Evolutionary conservation across 2,797 vertebrate species (phyloP), one percentile per base, ranked within the genome.

Genomic region (Bovichtus variegatus): DNA sequence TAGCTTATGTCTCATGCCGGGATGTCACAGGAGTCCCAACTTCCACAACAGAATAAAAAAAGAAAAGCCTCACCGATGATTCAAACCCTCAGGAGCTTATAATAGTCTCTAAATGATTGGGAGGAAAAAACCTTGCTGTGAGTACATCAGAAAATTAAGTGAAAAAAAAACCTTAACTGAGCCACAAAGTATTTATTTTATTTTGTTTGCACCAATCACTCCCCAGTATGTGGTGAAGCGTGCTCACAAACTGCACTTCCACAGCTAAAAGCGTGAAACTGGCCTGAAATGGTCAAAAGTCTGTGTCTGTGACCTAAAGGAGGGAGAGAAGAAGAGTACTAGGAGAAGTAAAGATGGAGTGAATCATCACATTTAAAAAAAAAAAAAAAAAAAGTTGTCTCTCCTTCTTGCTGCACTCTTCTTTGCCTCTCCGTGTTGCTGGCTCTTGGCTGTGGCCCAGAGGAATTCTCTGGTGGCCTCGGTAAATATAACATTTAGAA

Each of bases 401-500:
- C 78, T 82, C 77, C 82, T 80, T 81, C 78, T 87, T 58, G 64
- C 80, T 89, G 76, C 68, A 38, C 72, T 87, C 71, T 78, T 81
- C 85, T 87, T 80, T 83, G 82, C 78, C 89, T 80, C 79, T 78
- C 82, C 71, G 75, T 73, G 75, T 87, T 88, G 80, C 83, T 86
- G 81, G 82, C 84, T 84, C 75, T 88, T 95, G 93, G 93, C 91
- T 65, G 72, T 50, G 72, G 77, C 87, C 93, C 93, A 92, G 93
- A 93, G 92, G 93, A 95, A 95, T 94, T 94, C 90, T 94, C 88
- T 93, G 87, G 89, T 92, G 89, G 90, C 93, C 91, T 92, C 76
- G 55, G 93, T 93, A 95, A 94, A 95, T 92, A 93, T 92, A 92
- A 92, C 92, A 92, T 93, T 94, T 93, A 94, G 90, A 92, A 92